Evolutionary conservation across 1,140 invertebrate species (phyloP).

Genomic region (Hyposmocoma kahamanoa): DNA sequence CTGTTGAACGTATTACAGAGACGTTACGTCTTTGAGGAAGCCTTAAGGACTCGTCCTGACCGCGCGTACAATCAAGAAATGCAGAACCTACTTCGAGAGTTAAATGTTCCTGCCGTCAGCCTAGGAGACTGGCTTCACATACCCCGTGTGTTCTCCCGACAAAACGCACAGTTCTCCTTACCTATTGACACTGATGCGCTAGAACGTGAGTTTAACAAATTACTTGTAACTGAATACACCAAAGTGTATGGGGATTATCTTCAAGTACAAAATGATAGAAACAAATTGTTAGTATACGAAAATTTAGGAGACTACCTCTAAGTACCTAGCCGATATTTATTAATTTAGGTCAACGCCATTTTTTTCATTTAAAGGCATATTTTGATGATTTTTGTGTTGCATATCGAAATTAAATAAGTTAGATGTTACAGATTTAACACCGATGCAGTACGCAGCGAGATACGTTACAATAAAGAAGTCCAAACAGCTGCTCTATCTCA

Average conservation of each 20-base stretch:
- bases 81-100: constrained; percentile 37
- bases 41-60: constrained; percentile 69
- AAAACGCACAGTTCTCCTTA: constrained; percentile 78
- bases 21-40: constrained; percentile 79
- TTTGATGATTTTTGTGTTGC: too few species aligned
- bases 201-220: constrained; percentile 70
- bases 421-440: constrained; percentile 63
- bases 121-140: constrained; percentile 75
- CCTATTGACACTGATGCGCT: constrained; percentile 76
- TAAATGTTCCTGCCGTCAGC: constrained; percentile 51
- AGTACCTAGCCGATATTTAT: too few species aligned
- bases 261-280: too few species aligned
- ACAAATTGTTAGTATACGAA: too few species aligned
- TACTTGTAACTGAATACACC: too few species aligned
- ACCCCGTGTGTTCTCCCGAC: constrained; percentile 77
- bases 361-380: too few species aligned
- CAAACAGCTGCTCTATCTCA: constrained; percentile 77
- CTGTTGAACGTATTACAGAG: constrained; percentile 53
- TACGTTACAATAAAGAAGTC: constrained; percentile 76
- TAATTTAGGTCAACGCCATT: too few species aligned
- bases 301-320: too few species aligned
- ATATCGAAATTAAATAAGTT: too few species aligned
- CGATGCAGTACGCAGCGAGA: constrained; percentile 77
- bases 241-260: too few species aligned
- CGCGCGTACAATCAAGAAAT: constrained; percentile 53